These are phyloP conservation scores for Carabus problematicus DNA, from an alignment of 2,888 invertebrate species.

Conservation along the genomic window DNA sequence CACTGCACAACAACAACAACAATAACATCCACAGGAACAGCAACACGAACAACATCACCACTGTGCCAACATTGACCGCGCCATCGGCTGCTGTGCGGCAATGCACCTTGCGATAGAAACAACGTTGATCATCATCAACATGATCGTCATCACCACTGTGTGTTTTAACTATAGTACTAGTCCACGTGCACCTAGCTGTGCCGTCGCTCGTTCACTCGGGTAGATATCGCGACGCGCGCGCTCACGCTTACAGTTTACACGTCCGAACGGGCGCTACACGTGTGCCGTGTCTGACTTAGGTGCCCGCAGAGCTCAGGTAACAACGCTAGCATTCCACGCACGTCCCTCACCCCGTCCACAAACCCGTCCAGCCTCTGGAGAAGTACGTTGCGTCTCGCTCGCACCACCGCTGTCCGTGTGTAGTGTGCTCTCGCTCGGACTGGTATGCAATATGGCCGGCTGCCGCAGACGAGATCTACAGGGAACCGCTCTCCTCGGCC, in stretches of 20 bases:
- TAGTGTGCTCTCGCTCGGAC: slow-evolving; percentile 54
- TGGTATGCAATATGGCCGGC: slow-evolving; percentile 63
- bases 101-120: background rate
- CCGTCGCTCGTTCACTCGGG: slow-evolving; percentile 1
- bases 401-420: slow-evolving; percentile 47
- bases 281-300: slow-evolving; percentile 50
- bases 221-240: background rate
- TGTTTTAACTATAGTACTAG: background rate
- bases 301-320: slow-evolving; percentile 47
- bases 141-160: background rate
- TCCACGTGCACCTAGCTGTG: background rate
- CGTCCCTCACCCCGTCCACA: slow-evolving; percentile 57
- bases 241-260: slow-evolving; percentile 21
- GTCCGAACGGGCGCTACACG: slow-evolving; percentile 49
- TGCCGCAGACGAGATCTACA: slow-evolving; percentile 50
- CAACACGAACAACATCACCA: slow-evolving; percentile 16
- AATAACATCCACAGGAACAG: slow-evolving; percentile 16
- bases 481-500: slow-evolving; percentile 52
- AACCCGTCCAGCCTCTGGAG: slow-evolving; percentile 59
- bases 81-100: background rate
- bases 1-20: slow-evolving; percentile 15
- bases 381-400: slow-evolving; percentile 50
- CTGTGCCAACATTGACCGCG: slow-evolving; percentile 3
- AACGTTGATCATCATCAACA: background rate
- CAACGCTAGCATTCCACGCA: slow-evolving; percentile 58